A percentile compares a stretch with the other conserved stretches of the same genome.
phyloP scores from a whole-genome alignment of 2,113 vertebrate genomes.

The Saimiri boliviensis region DNA sequence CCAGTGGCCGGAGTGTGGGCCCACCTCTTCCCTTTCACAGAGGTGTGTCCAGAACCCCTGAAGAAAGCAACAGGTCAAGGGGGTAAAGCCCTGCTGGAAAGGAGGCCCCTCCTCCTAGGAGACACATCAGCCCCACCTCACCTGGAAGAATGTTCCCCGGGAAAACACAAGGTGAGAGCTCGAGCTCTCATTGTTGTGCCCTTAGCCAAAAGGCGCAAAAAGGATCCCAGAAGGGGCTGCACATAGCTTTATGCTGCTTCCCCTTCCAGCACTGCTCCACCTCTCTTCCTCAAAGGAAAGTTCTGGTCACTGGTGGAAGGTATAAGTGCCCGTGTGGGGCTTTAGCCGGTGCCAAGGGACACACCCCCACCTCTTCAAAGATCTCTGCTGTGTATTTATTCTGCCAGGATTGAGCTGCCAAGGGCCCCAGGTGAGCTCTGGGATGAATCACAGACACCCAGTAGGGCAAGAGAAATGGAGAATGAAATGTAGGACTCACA shows the following conservation, averaged over 20 bases:
- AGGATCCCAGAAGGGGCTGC: neutral
- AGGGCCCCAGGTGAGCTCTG: neutral
- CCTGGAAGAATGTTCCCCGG: neutral
- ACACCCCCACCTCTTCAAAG: neutral
- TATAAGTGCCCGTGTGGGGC: neutral
- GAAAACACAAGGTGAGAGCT: neutral
- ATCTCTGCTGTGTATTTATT: neutral
- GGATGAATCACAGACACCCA: neutral
- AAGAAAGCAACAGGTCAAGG: neutral
- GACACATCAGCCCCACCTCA: accelerated
- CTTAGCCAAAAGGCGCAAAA: neutral
- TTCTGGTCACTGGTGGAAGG: neutral
- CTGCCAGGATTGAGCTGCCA: neutral
- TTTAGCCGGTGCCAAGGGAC: neutral
- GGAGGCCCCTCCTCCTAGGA: neutral
- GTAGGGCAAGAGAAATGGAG: neutral
- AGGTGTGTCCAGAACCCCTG: neutral
- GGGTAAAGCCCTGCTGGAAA: neutral
- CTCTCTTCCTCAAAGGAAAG: neutral
- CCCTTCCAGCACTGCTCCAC: neutral
- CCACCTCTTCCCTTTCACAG: neutral
- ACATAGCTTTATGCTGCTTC: neutral
- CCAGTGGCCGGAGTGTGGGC: neutral
- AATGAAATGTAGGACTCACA: neutral
- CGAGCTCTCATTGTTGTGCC: too few relatives aligned